These are phyloP conservation scores for Ostrea denselamellosa DNA, from an alignment of 1,140 invertebrate genomes.

Conservation along the genomic window DNA sequence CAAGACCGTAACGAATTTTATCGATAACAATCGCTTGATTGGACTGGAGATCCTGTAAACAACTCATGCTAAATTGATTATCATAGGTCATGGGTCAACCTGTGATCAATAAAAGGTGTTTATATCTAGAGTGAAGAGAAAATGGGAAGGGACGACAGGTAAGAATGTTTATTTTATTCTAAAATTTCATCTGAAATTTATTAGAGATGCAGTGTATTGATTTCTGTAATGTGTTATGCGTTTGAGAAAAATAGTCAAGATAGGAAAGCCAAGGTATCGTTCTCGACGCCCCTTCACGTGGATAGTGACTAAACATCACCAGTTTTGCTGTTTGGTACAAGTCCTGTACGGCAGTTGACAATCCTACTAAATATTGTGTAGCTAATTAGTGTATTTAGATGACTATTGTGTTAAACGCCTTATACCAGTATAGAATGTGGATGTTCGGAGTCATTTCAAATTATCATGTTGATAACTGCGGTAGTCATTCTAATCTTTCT, in stretches of 20 bases:
- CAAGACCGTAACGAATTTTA: constrained; percentile 34
- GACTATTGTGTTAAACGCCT: not conserved
- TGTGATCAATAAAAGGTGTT: constrained; percentile 33
- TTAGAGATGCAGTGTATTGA: not conserved
- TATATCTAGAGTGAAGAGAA: not conserved
- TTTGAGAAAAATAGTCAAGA: not conserved
- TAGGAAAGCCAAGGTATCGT: not conserved
- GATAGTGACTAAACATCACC: constrained; percentile 21
- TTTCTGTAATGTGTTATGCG: not conserved
- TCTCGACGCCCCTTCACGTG: constrained; percentile 30
- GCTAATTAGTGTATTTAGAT: not conserved
- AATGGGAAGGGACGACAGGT: constrained; percentile 27
- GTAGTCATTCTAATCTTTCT: not conserved
- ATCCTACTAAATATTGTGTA: not conserved
- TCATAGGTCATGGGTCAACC: constrained; percentile 31
- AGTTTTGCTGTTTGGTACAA: not conserved
- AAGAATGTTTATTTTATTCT: not conserved
- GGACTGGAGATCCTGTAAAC: constrained; percentile 28
- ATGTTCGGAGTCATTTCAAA: not conserved
- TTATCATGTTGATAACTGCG: not conserved
- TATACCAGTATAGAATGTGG: not conserved
- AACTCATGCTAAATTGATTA: constrained; percentile 27
- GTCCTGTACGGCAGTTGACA: not conserved
- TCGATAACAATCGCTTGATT: constrained; percentile 37
- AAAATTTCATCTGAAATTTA: not conserved